Conservation (phyloP, 2,113 vertebrate species). For the Opisthocomus hoazin region DNA sequence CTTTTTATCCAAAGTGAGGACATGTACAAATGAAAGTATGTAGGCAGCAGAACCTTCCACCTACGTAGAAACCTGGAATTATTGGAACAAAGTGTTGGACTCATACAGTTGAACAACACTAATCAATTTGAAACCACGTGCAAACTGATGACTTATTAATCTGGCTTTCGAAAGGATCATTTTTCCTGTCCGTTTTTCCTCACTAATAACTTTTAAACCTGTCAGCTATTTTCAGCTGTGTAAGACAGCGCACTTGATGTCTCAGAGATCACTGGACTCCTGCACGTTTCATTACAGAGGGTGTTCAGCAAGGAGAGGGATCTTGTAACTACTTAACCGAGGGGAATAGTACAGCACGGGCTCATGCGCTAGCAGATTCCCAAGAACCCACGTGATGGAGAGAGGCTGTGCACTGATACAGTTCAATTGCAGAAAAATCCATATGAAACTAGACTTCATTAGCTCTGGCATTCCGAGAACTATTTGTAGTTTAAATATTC, state of each 20-base stretch:
- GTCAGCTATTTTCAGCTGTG: neutral
- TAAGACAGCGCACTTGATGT: neutral
- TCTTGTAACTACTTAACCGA: neutral
- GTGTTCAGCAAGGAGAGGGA: neutral
- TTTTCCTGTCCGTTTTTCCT: neutral
- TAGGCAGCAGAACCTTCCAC: neutral
- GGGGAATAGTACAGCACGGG: neutral
- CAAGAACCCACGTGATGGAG: neutral
- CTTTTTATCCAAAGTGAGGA: neutral
- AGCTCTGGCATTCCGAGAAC: neutral
- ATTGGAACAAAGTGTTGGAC: neutral
- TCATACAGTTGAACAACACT: neutral
- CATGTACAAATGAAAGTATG: neutral
- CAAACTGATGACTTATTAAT: neutral
- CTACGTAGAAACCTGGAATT: neutral
- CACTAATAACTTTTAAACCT: neutral
- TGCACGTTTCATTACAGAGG: neutral
- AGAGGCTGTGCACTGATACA: neutral
- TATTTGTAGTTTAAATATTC: constrained; percentile 45
- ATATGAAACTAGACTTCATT: neutral
- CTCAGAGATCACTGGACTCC: neutral
- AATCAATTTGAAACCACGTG: neutral
- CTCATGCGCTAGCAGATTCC: neutral
- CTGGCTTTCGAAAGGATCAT: neutral
- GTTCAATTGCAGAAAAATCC: neutral